Base-by-base conservation (phyloP, 2,888 invertebrate species). In the Eupeodes latifasciatus region DNA sequence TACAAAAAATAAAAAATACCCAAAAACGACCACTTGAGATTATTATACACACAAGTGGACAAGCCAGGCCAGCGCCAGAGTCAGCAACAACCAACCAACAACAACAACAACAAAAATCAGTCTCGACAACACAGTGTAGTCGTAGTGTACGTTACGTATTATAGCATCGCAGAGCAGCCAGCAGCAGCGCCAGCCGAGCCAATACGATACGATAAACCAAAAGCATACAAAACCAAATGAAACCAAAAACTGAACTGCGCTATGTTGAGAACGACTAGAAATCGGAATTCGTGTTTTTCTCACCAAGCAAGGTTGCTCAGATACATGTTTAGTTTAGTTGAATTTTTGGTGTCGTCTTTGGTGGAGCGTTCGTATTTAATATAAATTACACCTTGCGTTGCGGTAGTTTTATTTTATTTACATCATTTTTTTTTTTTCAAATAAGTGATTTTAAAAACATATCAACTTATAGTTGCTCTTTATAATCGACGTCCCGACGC, bases 261-360 rank as follows among this genome's bases (percentile, higher is more conserved):
- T 80, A 84, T 79, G 83, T 80, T 83, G 84, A 83, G 84, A 87
- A 87, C 84, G 76, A 62, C 72, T 59, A 78, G 87, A 83, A 87
- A 87, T 49, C 51, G 87, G 80, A 87, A 87, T 87, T 87, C 87
- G 80, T 84, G 87, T 87, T 87, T 87, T 87, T 80, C 88, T 78
- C 85, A 85, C 81, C 78, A 69, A 85, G 81, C 80, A 77, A 81
- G 76, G 80, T 84, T 85, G 49, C 36, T 78, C 88, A 69, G 88
- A 85, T 85, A 85, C 85, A 85, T 88, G 88, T 88, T 88, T 80
- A 69, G 74, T 80, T 87, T 66, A 87, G 87, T 88, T 85, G 84
- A 81, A 75, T 78, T 81, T 81, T 85, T 78, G 78, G 74, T 81
- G 85, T 88, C 88, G 85, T 64, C 64, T 75, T 59, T 81, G 69